These are phyloP conservation scores for Ciona savignyi DNA, from an alignment of 23 tunicate genomes.

Conservation along the genomic window DNA sequence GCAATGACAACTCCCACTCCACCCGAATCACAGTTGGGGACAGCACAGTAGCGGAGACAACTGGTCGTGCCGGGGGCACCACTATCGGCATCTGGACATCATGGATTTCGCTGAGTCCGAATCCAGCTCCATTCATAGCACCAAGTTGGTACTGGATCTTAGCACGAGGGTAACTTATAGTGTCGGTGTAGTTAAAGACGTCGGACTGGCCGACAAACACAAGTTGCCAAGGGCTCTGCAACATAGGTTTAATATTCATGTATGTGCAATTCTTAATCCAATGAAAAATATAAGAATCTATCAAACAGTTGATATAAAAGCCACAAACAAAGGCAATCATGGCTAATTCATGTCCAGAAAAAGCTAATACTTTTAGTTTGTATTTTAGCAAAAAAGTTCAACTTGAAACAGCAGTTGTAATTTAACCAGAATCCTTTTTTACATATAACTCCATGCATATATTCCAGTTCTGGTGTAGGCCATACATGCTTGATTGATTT, in stretches of 20 bases:
- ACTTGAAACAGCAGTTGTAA: too few relatives aligned
- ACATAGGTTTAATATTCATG: background rate
- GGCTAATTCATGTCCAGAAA: too few relatives aligned
- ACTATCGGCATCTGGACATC: conserved; percentile 27
- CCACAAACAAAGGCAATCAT: too few relatives aligned
- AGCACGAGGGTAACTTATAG: conserved; percentile 16
- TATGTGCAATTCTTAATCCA: too few relatives aligned
- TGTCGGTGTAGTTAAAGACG: conserved; percentile 26
- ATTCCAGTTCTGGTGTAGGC: too few relatives aligned
- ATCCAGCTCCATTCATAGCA: conserved; percentile 76
- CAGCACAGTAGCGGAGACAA: conserved; percentile 22
- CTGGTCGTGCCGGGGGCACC: conserved; percentile 30
- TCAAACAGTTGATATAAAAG: too few relatives aligned
- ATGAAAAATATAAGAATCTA: too few relatives aligned
- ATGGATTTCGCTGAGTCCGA: conserved; percentile 42
- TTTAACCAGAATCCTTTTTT: too few relatives aligned
- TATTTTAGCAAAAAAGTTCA: too few relatives aligned
- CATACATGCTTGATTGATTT: too few relatives aligned
- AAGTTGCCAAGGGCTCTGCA: conserved; percentile 41
- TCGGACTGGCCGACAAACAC: conserved; percentile 10
- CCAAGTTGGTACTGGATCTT: conserved; percentile 47
- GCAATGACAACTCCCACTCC: conserved; percentile 8
- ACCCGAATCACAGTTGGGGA: conserved; percentile 30
- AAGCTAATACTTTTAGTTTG: too few relatives aligned
- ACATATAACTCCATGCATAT: too few relatives aligned